Evolutionary conservation across 2,888 invertebrate species (phyloP).

Genomic region (Ectropis crepuscularia): DNA sequence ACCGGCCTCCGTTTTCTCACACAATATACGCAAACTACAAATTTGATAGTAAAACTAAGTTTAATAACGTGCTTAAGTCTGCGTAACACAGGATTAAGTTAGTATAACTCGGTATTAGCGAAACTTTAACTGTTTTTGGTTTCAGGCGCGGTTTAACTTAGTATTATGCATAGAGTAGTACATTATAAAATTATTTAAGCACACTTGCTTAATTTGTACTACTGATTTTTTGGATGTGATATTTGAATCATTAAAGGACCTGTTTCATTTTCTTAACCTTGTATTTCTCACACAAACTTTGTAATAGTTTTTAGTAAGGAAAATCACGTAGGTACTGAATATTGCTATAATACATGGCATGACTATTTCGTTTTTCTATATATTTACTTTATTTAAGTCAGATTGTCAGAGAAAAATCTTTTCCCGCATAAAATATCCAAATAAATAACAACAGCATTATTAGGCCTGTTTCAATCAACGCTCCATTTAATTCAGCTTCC

Average conservation of each 20-base stretch:
- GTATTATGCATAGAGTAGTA: constrained; percentile 1
- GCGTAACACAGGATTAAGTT: constrained; percentile 45
- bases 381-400: not conserved
- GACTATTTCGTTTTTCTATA: not conserved
- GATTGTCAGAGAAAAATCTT: not conserved
- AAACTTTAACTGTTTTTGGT: constrained; percentile 39
- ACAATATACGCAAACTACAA: constrained; percentile 33
- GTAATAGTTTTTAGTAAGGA: too few relatives aligned
- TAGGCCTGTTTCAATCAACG: constrained; percentile 28
- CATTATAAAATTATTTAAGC: not conserved
- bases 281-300: too few relatives aligned
- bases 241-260: too few relatives aligned
- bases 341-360: too few relatives aligned
- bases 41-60: constrained; percentile 43
- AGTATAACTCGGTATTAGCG: constrained; percentile 36
- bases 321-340: too few relatives aligned
- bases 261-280: too few relatives aligned
- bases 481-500: constrained; percentile 29
- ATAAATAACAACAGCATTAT: constrained; percentile 17
- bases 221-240: not conserved
- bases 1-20: constrained; percentile 18
- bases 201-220: not conserved
- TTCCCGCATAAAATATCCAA: constrained; percentile 3
- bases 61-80: constrained; percentile 42
- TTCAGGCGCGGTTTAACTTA: constrained; percentile 34